phyloP scores from a whole-genome alignment of 1,140 invertebrate genomes.

The Ladona fulva region DNA sequence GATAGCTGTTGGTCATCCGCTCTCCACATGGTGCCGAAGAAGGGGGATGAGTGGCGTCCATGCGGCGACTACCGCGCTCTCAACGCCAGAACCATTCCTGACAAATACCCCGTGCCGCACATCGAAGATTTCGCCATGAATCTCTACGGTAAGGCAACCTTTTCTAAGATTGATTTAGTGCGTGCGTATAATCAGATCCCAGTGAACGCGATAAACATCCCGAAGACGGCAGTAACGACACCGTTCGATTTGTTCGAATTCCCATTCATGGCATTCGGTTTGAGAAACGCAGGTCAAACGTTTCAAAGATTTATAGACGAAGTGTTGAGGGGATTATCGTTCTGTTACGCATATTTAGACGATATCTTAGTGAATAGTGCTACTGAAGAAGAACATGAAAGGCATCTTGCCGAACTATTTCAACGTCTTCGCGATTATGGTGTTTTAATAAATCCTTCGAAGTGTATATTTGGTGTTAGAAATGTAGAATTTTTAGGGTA shows the following conservation, averaged over 20 bases:
- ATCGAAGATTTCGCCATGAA: slow-evolving; percentile 22
- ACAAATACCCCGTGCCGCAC: slow-evolving; percentile 34
- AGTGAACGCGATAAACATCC: slow-evolving; percentile 16
- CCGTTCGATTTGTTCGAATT: too few relatives aligned
- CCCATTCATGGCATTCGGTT: slow-evolving; percentile 31
- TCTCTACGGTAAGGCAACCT: slow-evolving; percentile 33
- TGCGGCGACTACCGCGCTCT: slow-evolving; percentile 41
- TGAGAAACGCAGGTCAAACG: slow-evolving; percentile 35
- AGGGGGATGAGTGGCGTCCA: slow-evolving; percentile 32
- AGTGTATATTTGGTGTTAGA: slow-evolving; percentile 27
- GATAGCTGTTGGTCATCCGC: slow-evolving; percentile 35
- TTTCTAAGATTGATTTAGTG: slow-evolving; percentile 38
- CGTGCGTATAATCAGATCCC: slow-evolving; percentile 41
- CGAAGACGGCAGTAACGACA: too few relatives aligned
- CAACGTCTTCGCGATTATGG: slow-evolving; percentile 21
- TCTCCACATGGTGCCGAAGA: slow-evolving; percentile 37
- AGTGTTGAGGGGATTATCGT: too few relatives aligned
- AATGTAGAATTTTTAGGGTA: slow-evolving; percentile 28
- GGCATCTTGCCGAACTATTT: too few relatives aligned
- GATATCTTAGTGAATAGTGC: too few relatives aligned
- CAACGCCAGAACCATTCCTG: slow-evolving; percentile 35
- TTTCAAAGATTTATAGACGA: too few relatives aligned
- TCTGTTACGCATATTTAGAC: too few relatives aligned
- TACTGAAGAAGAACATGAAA: too few relatives aligned
- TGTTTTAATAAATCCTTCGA: slow-evolving; percentile 28